Conservation (phyloP, 2,888 invertebrate genomes). For the Hirudinaria manillensis region DNA sequence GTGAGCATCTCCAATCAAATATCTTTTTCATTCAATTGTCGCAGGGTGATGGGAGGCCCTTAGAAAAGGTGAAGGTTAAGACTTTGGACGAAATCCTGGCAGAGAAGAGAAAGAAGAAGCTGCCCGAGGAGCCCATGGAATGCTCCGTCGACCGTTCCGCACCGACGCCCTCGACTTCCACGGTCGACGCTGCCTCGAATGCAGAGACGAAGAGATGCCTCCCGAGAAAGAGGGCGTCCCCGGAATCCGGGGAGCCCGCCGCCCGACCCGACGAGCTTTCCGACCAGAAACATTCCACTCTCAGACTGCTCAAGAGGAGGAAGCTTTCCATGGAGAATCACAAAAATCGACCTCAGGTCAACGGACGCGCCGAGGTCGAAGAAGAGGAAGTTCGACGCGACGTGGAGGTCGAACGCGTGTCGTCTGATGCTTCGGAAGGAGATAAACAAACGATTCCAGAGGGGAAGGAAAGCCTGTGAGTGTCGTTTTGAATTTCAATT, state of each 20-base stretch:
- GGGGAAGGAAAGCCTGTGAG: too few relatives aligned
- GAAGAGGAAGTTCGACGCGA: too few relatives aligned
- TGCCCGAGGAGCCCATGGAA: background rate
- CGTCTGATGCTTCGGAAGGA: too few relatives aligned
- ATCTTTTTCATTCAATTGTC: too few relatives aligned
- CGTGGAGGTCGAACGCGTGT: too few relatives aligned
- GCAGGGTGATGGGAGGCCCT: background rate
- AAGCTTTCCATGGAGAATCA: too few relatives aligned
- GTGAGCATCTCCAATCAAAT: too few relatives aligned
- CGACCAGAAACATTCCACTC: background rate
- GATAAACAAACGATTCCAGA: too few relatives aligned
- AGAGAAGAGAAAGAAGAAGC: conserved; percentile 20
- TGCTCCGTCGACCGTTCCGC: background rate
- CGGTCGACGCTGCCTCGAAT: background rate
- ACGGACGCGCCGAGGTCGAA: too few relatives aligned
- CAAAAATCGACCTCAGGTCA: too few relatives aligned
- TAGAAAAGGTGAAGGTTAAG: background rate
- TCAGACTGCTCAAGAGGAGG: too few relatives aligned
- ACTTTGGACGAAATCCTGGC: conserved; percentile 19
- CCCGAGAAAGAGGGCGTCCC: background rate
- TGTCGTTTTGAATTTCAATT: too few relatives aligned
- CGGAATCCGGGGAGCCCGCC: background rate
- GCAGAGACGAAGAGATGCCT: conserved; percentile 4
- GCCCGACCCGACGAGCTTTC: background rate
- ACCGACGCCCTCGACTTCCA: background rate